These are phyloP conservation scores for Mohoua ochrocephala DNA, from an alignment of 2,113 vertebrate genomes.

Conservation along the genomic window DNA sequence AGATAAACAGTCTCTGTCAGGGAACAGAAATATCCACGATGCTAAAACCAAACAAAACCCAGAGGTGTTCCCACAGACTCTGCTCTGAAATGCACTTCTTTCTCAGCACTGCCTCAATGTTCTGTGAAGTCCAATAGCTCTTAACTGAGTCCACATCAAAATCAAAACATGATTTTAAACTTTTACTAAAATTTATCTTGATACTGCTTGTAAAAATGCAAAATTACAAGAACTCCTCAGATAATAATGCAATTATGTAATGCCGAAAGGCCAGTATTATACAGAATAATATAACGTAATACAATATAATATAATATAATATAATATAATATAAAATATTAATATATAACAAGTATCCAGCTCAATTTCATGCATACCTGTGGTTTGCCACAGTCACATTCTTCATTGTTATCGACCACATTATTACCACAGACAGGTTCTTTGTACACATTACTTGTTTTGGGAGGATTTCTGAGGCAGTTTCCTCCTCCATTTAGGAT, in stretches of 20 bases:
- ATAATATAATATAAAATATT: too few species aligned
- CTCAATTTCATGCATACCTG: conserved; percentile 63
- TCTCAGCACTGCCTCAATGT: background rate
- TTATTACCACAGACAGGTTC: conserved; percentile 80
- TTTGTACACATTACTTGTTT: conserved; percentile 63
- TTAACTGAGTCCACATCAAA: background rate
- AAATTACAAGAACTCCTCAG: background rate
- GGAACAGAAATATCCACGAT: background rate
- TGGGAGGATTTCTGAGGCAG: conserved; percentile 83
- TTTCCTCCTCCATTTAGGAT: conserved; percentile 74
- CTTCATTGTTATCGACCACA: conserved; percentile 75
- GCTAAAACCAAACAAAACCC: background rate
- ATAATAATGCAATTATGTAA: background rate
- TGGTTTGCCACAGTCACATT: conserved; percentile 85
- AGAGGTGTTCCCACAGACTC: background rate
- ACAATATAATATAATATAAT: too few species aligned
- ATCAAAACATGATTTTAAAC: background rate
- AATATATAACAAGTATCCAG: background rate
- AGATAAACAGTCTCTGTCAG: background rate
- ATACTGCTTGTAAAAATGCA: background rate
- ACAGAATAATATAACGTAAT: background rate
- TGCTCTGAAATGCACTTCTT: background rate
- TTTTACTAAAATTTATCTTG: background rate
- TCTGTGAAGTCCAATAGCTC: background rate
- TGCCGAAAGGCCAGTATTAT: background rate